Percentiles rank a stretch among this genome's conserved stretches.
These are phyloP conservation scores for Microctonus brassicae DNA, from an alignment of 2,888 invertebrate species.

Conservation along the genomic window DNA sequence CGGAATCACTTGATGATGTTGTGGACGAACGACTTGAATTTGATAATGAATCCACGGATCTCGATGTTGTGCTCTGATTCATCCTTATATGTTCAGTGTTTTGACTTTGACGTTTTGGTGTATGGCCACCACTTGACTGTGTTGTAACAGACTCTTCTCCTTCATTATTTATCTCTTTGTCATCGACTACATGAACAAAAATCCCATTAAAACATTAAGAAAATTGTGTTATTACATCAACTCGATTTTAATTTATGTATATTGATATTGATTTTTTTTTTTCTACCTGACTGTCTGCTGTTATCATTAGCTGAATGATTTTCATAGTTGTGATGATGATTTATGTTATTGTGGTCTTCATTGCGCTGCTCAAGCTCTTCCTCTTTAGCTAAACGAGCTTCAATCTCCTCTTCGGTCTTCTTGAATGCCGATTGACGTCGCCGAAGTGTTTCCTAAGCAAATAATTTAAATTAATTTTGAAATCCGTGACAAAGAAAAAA, in stretches of 20 bases:
- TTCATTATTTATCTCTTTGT: constrained; percentile 66
- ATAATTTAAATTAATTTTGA: neutral
- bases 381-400: constrained; percentile 77
- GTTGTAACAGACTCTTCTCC: constrained; percentile 65
- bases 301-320: constrained; percentile 68
- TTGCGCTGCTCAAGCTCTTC: constrained; percentile 69
- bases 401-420: constrained; percentile 83
- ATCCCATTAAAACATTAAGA: neutral
- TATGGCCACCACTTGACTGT: constrained; percentile 61
- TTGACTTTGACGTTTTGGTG: constrained; percentile 55
- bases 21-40: constrained; percentile 45
- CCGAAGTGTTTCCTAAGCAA: constrained; percentile 74
- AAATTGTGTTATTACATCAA: neutral
- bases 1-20: constrained; percentile 42
- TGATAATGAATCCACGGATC: constrained; percentile 51
- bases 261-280: constrained; percentile 23
- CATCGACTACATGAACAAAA: constrained; percentile 58
- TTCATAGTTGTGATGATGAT: constrained; percentile 53
- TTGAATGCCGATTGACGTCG: constrained; percentile 79
- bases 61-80: constrained; percentile 53
- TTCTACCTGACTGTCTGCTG: constrained; percentile 62
- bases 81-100: constrained; percentile 48
- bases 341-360: constrained; percentile 40
- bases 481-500: neutral
- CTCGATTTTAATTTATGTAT: neutral